Conservation (phyloP, 2,888 invertebrate genomes). For the Hypolimnas misippus region DNA sequence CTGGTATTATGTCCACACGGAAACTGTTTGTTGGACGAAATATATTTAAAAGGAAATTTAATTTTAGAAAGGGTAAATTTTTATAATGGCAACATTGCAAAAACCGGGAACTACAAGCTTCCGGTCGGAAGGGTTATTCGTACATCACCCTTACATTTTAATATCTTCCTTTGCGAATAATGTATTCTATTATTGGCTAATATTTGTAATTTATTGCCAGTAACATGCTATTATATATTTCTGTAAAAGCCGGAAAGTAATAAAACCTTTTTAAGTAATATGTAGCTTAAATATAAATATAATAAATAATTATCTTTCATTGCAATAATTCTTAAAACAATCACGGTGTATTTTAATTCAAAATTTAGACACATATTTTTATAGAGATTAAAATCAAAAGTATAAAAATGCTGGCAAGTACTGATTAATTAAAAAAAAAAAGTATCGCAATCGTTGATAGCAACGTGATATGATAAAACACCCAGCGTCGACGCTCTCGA, state of each 20-base stretch:
- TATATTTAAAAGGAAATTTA: slow-evolving; percentile 12
- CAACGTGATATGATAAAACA: slow-evolving; percentile 37
- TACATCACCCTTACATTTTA: slow-evolving; percentile 48
- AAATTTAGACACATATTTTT: background rate
- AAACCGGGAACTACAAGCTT: slow-evolving; percentile 47
- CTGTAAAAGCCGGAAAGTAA: background rate
- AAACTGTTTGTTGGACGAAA: background rate
- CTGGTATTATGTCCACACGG: too few species aligned
- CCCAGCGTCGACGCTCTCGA: slow-evolving; percentile 51
- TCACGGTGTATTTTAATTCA: background rate
- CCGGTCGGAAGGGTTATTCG: slow-evolving; percentile 53
- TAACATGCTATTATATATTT: background rate
- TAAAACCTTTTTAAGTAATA: background rate
- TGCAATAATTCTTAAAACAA: background rate
- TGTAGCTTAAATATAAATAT: too few species aligned
- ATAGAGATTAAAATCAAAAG: background rate
- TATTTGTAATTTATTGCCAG: slow-evolving; percentile 43
- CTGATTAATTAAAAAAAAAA: slow-evolving; percentile 3
- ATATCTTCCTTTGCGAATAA: slow-evolving; percentile 45
- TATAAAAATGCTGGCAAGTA: background rate
- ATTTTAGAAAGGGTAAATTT: slow-evolving; percentile 33
- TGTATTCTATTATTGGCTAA: slow-evolving; percentile 45
- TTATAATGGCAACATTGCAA: slow-evolving; percentile 45
- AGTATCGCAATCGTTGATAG: slow-evolving; percentile 21
- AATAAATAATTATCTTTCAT: too few species aligned